Base-by-base conservation (phyloP, 1,140 invertebrate genomes). In the Bradysia coprophila region DNA sequence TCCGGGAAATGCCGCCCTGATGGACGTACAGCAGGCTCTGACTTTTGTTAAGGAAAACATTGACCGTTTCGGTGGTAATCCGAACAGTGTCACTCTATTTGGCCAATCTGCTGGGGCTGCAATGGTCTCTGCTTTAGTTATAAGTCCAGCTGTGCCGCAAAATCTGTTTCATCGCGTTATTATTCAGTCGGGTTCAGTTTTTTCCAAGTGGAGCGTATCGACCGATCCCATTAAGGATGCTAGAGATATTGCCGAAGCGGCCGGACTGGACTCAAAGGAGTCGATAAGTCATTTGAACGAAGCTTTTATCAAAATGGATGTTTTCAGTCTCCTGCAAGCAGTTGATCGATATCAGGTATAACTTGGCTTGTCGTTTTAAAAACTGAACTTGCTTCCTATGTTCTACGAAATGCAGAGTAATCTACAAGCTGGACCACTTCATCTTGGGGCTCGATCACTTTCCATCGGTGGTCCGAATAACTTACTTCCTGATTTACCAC, bases 1-100 rank as follows among this genome's bases (percentile, higher is more conserved):
- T 6, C 75, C 76, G 1, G 80, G 78, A n/a, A 83, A 83, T 57
- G 67, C 67, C 9, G 79, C 74, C 0, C 55, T 83, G 9, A 70
- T 67, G 20, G 78, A 81, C 49, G 68, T 73, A 38, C 55, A 76
- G 8, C 58, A 75, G 46, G 73, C 76, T 1, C 55, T 76, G 18
- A 51, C 64, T 46, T 76, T 73, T 72, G 67, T 81, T 31, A 63
- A 71, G 48, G 49, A 65, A 20, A 76, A 83, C 55, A 78, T 79
- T 23, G 48, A 59, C 8, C 48, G 54, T 31, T 83, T 83, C 45
- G 77, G 77, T 5, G 80, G 80, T 2, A 69, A 79, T 58, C 65
- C 73, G 0, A 48, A 67, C 31, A 62, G 69, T 21, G 69, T 83
- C 3, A 72, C 70, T 0, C 49, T 77, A 11, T 67, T 59, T 2